These are phyloP conservation scores for Dynastes tityus DNA, from an alignment of 2,888 invertebrate genomes.

Conservation along the genomic window DNA sequence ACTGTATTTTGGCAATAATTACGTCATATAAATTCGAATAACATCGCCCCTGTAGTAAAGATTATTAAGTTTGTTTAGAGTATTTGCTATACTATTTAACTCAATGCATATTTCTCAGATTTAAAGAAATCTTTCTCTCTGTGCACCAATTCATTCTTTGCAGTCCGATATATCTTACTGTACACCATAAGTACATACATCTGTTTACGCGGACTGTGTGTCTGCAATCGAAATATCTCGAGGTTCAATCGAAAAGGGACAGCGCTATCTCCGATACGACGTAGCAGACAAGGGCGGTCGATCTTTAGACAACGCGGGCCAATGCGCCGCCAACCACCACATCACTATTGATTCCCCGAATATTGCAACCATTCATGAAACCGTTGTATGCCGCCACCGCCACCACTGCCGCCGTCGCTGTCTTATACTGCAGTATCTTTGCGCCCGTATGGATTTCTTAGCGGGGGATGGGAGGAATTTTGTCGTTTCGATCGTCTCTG, in stretches of 20 bases:
- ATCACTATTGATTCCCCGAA: slow-evolving; percentile 63
- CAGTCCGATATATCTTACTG: background rate
- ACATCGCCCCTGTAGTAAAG: too few species aligned
- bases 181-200: background rate
- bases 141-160: too few species aligned
- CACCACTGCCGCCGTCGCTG: slow-evolving; percentile 51
- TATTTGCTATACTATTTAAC: too few species aligned
- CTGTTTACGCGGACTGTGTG: background rate
- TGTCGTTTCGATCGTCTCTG: slow-evolving; percentile 10
- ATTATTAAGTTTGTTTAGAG: too few species aligned
- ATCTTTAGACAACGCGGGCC: slow-evolving; percentile 20
- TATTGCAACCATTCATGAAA: slow-evolving; percentile 65
- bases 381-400: slow-evolving; percentile 50
- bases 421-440: slow-evolving; percentile 62
- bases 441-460: slow-evolving; percentile 36
- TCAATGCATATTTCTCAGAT: too few species aligned
- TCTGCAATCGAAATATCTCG: background rate
- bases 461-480: background rate
- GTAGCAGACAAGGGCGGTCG: slow-evolving; percentile 24
- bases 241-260: slow-evolving; percentile 6
- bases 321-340: slow-evolving; percentile 39
- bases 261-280: background rate
- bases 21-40: too few species aligned
- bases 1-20: too few species aligned
- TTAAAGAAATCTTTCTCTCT: too few species aligned